A percentile compares a stretch with the other conserved stretches of the same genome.
phyloP scores from a whole-genome alignment of 2,888 invertebrate genomes.

The Epistrophe eligans region DNA sequence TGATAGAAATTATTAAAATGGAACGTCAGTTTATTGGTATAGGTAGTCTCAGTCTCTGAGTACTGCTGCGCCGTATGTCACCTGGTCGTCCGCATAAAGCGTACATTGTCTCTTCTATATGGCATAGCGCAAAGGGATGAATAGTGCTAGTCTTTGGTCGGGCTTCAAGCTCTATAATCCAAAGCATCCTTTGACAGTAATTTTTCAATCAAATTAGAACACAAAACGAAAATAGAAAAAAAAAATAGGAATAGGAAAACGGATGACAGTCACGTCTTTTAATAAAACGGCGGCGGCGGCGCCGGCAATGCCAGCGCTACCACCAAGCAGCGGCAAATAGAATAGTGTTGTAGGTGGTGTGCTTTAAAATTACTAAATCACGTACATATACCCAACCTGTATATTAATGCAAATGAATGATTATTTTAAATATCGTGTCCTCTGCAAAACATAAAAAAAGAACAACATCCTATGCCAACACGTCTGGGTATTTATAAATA shows the following conservation, averaged over 20 bases:
- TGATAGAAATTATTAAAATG: constrained; percentile 73
- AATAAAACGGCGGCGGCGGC: constrained; percentile 33
- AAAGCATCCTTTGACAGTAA: constrained; percentile 71
- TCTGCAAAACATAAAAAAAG: background rate
- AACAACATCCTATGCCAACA: constrained; percentile 67
- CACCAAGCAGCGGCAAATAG: constrained; percentile 49
- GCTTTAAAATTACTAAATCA: constrained; percentile 62
- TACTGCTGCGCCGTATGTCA: background rate
- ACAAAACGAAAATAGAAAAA: constrained; percentile 27
- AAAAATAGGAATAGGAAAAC: constrained; percentile 5
- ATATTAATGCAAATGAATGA: constrained; percentile 53
- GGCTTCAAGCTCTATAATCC: constrained; percentile 15
- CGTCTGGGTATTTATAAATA: constrained; percentile 71
- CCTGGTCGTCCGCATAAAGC: constrained; percentile 62
- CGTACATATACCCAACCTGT: constrained; percentile 26
- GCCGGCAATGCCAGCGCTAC: background rate
- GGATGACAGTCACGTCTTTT: constrained; percentile 61
- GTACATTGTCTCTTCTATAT: constrained; percentile 51
- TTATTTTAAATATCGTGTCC: constrained; percentile 61
- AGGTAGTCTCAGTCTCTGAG: background rate
- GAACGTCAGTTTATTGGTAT: constrained; percentile 49
- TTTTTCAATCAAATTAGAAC: constrained; percentile 72
- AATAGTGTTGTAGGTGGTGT: constrained; percentile 28
- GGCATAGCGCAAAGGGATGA: background rate
- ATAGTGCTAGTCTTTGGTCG: background rate